phyloP scores from a whole-genome alignment of 2,113 vertebrate species.

The Trochalopteron elliotii region DNA sequence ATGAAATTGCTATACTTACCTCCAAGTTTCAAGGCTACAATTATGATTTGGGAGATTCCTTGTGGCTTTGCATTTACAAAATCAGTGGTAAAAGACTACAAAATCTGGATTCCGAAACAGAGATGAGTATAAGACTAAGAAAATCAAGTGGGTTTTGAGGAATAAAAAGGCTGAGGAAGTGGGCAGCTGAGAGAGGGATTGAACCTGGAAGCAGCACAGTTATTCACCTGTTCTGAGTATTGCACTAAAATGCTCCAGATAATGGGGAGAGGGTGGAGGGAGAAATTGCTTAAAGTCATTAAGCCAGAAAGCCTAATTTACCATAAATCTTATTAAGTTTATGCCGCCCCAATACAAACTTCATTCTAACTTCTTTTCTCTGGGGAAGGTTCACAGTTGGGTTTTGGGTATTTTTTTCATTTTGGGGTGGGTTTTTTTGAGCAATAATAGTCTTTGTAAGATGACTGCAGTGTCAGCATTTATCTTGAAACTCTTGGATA shows the following conservation, averaged over 20 bases:
- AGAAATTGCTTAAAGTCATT: constrained; percentile 72
- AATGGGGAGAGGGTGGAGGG: background rate
- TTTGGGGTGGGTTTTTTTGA: background rate
- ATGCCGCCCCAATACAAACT: constrained; percentile 62
- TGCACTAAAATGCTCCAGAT: constrained; percentile 34
- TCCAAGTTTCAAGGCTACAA: constrained; percentile 23
- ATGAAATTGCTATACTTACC: background rate
- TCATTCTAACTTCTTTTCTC: constrained; percentile 66
- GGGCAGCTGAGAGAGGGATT: background rate
- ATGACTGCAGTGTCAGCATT: constrained; percentile 81
- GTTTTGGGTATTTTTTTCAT: background rate
- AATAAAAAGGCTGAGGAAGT: background rate
- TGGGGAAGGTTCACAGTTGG: constrained; percentile 62
- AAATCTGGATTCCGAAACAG: constrained; percentile 41
- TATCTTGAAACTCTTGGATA: constrained; percentile 82
- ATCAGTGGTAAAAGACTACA: constrained; percentile 38
- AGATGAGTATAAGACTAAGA: constrained; percentile 17
- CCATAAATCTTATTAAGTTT: constrained; percentile 71
- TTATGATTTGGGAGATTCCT: constrained; percentile 50
- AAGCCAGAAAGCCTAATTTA: constrained; percentile 45
- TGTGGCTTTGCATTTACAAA: constrained; percentile 52
- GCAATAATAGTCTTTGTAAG: constrained; percentile 77
- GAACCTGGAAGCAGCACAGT: constrained; percentile 22
- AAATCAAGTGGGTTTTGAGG: constrained; percentile 20
- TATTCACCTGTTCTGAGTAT: constrained; percentile 66